These are phyloP conservation scores for Prunella himalayana DNA, from an alignment of 2,113 vertebrate genomes.

Conservation along the genomic window DNA sequence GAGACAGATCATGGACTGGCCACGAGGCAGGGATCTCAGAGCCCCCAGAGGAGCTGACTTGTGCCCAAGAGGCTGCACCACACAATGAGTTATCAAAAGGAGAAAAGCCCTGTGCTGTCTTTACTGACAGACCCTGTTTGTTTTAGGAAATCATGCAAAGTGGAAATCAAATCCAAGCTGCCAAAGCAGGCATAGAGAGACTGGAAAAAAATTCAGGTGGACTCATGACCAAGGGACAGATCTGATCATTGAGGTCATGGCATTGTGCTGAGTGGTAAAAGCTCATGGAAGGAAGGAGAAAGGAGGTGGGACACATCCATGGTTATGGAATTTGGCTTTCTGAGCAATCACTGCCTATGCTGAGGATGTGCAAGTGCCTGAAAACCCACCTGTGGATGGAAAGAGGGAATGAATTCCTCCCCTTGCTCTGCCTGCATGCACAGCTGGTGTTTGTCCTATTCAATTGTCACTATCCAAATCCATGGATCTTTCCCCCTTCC, in stretches of 20 bases:
- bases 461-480: neutral
- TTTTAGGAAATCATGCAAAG: accelerated
- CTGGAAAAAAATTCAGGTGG: neutral
- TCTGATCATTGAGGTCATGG: neutral
- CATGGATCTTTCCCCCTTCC: neutral
- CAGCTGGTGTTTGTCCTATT: neutral
- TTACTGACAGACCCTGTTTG: neutral
- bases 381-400: neutral
- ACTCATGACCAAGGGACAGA: neutral
- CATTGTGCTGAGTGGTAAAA: neutral
- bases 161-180: neutral
- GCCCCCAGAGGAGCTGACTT: neutral
- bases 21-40: neutral
- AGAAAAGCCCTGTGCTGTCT: neutral
- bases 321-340: neutral
- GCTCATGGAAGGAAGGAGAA: neutral
- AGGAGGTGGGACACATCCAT: neutral
- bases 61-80: neutral
- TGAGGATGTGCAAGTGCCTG: neutral
- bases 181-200: neutral
- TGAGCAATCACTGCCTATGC: accelerated
- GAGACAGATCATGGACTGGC: neutral
- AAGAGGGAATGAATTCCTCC: neutral
- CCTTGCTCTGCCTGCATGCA: neutral
- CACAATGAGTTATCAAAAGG: too few species aligned